These are phyloP conservation scores for Thermophis baileyi DNA, from an alignment of 2,113 vertebrate species.

Conservation along the genomic window DNA sequence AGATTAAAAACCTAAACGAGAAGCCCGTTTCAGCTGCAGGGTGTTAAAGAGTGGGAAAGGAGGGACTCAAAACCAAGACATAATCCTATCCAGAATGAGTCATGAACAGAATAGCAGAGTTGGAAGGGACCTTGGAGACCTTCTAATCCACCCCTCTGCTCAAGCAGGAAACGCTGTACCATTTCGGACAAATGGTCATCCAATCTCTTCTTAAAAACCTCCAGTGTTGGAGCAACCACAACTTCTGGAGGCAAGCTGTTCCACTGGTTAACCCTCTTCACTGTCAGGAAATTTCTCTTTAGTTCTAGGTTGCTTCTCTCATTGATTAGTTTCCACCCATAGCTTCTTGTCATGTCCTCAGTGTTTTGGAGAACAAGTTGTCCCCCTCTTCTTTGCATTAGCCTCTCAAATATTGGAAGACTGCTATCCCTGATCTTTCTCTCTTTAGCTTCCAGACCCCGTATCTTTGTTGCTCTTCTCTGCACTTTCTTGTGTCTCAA, in stretches of 20 bases:
- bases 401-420: not conserved
- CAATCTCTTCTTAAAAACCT: not conserved
- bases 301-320: not conserved
- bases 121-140: not conserved
- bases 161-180: not conserved
- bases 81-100: not conserved
- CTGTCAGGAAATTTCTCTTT: not conserved
- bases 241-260: not conserved
- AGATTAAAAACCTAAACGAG: not conserved
- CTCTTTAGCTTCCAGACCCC: not conserved
- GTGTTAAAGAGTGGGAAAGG: not conserved
- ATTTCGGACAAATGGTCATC: not conserved
- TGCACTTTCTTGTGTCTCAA: not conserved
- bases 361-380: not conserved
- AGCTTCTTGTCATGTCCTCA: not conserved
- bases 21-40: not conserved
- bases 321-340: too few relatives aligned
- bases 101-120: not conserved
- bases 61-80: not conserved
- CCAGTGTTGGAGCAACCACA: not conserved
- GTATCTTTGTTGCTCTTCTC: not conserved
- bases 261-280: not conserved
- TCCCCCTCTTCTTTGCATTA: not conserved
- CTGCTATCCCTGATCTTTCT: not conserved
- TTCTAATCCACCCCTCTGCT: not conserved